Conservation (phyloP, 2,113 vertebrate species). For the Paracanthobrama guichenoti region DNA sequence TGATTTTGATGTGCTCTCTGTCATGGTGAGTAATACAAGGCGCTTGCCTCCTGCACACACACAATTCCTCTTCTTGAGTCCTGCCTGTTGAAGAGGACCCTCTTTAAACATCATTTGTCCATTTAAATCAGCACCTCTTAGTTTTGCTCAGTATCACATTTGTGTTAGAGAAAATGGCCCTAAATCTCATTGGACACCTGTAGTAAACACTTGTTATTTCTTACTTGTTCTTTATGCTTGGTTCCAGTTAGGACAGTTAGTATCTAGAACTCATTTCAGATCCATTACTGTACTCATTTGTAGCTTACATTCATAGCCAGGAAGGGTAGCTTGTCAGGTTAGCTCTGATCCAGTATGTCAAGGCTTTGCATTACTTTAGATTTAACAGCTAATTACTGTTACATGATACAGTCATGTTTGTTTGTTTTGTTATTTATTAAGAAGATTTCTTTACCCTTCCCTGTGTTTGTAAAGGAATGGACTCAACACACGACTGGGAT, state of each 20-base stretch:
- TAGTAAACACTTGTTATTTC: conserved; percentile 2
- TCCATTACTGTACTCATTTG: background rate
- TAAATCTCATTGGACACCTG: background rate
- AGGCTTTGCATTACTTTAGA: background rate
- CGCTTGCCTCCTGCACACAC: conserved; percentile 37
- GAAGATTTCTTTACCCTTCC: conserved; percentile 17
- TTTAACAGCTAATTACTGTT: background rate
- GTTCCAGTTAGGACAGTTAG: background rate
- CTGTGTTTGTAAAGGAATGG: conserved; percentile 87
- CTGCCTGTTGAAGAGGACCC: conserved; percentile 25
- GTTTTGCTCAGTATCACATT: conserved; percentile 10
- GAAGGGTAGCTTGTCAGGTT: background rate
- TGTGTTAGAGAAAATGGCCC: background rate
- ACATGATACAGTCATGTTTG: too few species aligned
- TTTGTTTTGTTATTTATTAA: too few species aligned
- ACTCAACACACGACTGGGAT: conserved; percentile 90
- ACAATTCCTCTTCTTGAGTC: conserved; percentile 4
- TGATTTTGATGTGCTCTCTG: conserved; percentile 78
- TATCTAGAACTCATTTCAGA: background rate
- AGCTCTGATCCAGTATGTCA: background rate
- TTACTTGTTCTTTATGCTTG: background rate
- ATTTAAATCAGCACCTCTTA: conserved; percentile 33
- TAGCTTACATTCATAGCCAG: background rate
- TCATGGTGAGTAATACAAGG: conserved; percentile 75
- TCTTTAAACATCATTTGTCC: conserved; percentile 25